A percentile compares a stretch with the other conserved stretches of the same genome.
Evolutionary conservation across 2,888 invertebrate species (phyloP).

Genomic region (Oithona nana): DNA sequence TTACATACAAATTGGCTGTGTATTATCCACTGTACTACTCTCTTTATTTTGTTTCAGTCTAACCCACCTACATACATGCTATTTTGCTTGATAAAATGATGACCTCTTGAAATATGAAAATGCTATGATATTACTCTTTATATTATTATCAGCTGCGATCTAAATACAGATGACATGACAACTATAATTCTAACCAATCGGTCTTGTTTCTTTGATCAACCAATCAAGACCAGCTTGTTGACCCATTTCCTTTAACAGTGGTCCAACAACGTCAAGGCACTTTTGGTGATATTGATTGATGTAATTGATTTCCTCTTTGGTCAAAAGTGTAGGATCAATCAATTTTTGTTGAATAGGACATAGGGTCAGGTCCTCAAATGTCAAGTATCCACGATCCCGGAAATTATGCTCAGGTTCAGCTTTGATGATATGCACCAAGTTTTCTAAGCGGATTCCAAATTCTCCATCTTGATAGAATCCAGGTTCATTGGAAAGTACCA

Average conservation of each 20-base stretch:
- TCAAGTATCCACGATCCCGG: conserved; percentile 49
- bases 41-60: no score
- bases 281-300: conserved; percentile 58
- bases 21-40: no score
- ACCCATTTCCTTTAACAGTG: conserved; percentile 47
- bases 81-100: no score
- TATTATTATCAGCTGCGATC: no score
- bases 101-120: no score
- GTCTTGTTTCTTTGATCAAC: conserved; percentile 62
- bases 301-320: conserved; percentile 54
- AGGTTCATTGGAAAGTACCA: conserved; percentile 40
- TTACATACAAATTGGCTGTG: no score
- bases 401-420: conserved; percentile 40
- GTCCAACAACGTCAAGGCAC: conserved; percentile 49
- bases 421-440: conserved; percentile 51
- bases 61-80: no score
- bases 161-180: no score
- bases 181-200: conserved; percentile 34
- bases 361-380: conserved; percentile 64
- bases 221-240: conserved; percentile 53
- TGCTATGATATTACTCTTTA: no score
- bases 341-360: conserved; percentile 64
- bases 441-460: conserved; percentile 39
- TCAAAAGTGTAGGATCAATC: conserved; percentile 48
- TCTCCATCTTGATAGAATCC: conserved; percentile 38